phyloP scores from a whole-genome alignment of 2,113 vertebrate species.

The human (Homo sapiens) region GRCh38 chr1:184299501-184300000 shows the following conservation, averaged over 20 bases:
- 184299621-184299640: background rate
- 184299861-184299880: background rate
- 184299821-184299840: background rate
- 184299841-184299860: background rate
- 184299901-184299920: background rate
- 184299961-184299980: background rate
- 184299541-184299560: background rate
- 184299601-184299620: background rate
- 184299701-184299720: accelerated
- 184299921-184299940: background rate
- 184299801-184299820: background rate
- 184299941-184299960: background rate
- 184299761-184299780: background rate
- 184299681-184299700: background rate
- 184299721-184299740: accelerated
- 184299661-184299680: background rate
- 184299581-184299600: background rate
- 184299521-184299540: background rate
- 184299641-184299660: background rate
- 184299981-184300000: background rate
- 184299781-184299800: background rate
- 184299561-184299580: accelerated
- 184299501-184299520: background rate
- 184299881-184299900: background rate
- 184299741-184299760: accelerated